Conservation (phyloP, 53 echinoderm and acorn worm species). For the Holothuria scabra region DNA sequence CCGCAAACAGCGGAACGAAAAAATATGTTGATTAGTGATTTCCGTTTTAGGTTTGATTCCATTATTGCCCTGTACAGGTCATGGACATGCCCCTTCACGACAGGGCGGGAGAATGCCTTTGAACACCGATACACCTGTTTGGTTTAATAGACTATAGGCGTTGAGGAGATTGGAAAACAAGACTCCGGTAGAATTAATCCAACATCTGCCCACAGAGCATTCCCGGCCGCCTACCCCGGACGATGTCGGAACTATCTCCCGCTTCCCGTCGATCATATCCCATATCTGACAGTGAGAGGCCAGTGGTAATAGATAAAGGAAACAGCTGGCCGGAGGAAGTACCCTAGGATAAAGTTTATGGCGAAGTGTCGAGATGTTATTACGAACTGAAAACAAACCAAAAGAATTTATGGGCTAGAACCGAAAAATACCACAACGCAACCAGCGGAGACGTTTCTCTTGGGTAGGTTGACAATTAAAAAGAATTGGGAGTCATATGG, state of each 20-base stretch:
- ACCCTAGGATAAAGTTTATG: slow-evolving; percentile 16
- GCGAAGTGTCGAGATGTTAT: slow-evolving; percentile 4
- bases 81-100: slow-evolving; percentile 30
- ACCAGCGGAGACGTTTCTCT: too few relatives aligned
- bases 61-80: slow-evolving; percentile 18
- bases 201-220: neutral
- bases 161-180: slow-evolving; percentile 30
- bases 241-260: neutral
- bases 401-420: neutral
- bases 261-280: slow-evolving; percentile 37
- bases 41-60: slow-evolving; percentile 22
- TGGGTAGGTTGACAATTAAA: too few relatives aligned
- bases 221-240: slow-evolving; percentile 17
- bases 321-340: slow-evolving; percentile 36
- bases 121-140: slow-evolving; percentile 45
- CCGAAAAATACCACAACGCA: slow-evolving; percentile 4
- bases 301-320: slow-evolving; percentile 12
- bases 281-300: slow-evolving; percentile 29
- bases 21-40: slow-evolving; percentile 30
- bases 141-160: slow-evolving; percentile 21
- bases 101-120: slow-evolving; percentile 20
- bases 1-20: slow-evolving; percentile 4
- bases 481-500: too few relatives aligned
- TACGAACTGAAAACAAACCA: slow-evolving; percentile 23
- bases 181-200: neutral